Evolutionary conservation across 2,113 vertebrate species (phyloP).

Genomic region (Capreolus pygargus): DNA sequence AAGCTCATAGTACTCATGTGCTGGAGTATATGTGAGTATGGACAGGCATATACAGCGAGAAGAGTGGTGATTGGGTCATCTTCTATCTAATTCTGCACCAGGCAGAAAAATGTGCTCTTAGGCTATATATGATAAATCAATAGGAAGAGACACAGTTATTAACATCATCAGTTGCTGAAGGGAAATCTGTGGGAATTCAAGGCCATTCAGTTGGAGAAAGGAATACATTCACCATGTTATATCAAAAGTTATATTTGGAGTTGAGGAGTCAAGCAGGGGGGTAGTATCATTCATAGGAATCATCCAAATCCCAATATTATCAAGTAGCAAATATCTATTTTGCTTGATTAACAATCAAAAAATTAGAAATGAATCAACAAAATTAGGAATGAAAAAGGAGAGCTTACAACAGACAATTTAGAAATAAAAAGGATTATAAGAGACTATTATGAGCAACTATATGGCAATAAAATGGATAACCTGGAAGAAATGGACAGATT

Average conservation of each 20-base stretch:
- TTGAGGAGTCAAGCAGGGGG: background rate
- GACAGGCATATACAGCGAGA: background rate
- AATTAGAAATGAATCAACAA: background rate
- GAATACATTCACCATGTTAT: background rate
- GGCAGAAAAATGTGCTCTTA: background rate
- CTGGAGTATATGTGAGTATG: background rate
- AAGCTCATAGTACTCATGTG: accelerated
- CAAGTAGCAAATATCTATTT: background rate
- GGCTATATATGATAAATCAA: background rate
- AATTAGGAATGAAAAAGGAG: background rate
- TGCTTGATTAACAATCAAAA: background rate
- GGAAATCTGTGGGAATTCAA: background rate
- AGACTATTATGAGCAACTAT: background rate
- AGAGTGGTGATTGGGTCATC: background rate
- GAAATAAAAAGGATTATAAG: background rate
- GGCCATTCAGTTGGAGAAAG: background rate
- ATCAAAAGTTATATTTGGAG: background rate
- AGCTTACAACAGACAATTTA: background rate
- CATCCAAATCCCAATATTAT: background rate
- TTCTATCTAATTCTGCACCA: background rate
- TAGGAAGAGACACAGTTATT: background rate
- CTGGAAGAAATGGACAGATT: background rate
- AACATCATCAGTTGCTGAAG: background rate
- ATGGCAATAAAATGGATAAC: background rate
- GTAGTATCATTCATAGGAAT: background rate